Conservation (phyloP, 2,113 vertebrate genomes). For the Erythrocercus mccallii region DNA sequence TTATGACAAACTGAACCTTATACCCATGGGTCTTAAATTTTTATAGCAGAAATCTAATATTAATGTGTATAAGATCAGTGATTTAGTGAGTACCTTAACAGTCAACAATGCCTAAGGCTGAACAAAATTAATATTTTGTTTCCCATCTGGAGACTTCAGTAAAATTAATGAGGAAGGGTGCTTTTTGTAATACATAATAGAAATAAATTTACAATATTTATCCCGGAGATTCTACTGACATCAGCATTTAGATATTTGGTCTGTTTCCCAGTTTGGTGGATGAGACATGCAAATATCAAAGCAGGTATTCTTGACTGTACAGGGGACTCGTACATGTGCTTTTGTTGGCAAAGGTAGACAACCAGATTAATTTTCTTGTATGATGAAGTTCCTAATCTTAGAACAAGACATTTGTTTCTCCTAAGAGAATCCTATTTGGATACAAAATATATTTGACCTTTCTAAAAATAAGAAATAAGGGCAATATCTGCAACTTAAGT, state of each 20-base stretch:
- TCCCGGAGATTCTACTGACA: conserved; percentile 76
- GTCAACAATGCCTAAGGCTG: conserved; percentile 92
- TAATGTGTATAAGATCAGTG: conserved; percentile 87
- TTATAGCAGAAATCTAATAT: conserved; percentile 86
- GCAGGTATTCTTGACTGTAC: not conserved
- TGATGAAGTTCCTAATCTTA: not conserved
- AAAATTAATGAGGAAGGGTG: conserved; percentile 98
- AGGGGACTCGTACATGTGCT: not conserved
- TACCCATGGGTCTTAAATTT: conserved; percentile 86
- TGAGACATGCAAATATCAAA: conserved; percentile 10
- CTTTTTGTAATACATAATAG: conserved; percentile 85
- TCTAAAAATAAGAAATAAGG: not conserved
- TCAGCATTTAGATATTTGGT: conserved; percentile 74
- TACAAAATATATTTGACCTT: not conserved
- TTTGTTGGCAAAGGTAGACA: not conserved
- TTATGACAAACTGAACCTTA: conserved; percentile 95
- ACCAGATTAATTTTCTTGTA: not conserved
- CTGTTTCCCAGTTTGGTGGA: conserved; percentile 52
- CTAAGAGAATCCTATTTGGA: not conserved
- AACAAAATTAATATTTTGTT: conserved; percentile 99
- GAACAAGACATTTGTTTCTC: not conserved
- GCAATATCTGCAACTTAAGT: not conserved
- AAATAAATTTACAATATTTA: conserved; percentile 85
- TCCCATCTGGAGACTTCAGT: conserved; percentile 98
- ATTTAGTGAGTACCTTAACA: conserved; percentile 96